phyloP scores from a whole-genome alignment of 2,113 vertebrate species.

The Sigmodon hispidus region DNA sequence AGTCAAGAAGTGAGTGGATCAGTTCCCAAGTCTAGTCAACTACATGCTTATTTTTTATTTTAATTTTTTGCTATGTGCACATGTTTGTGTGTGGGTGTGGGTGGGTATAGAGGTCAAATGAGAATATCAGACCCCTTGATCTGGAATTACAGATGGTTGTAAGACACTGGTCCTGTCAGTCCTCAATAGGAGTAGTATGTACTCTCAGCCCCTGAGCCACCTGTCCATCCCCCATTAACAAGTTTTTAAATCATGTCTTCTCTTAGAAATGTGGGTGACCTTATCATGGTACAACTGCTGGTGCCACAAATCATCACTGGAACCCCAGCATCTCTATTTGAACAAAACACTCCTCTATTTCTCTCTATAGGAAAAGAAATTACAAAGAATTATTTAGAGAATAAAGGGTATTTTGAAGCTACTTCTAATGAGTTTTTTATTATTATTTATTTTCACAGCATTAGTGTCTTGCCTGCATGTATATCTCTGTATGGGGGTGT shows the following conservation, averaged over 20 bases:
- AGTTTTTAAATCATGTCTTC: not conserved
- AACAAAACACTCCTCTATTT: not conserved
- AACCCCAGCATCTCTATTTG: not conserved
- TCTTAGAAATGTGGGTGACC: not conserved
- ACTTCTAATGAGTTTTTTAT: not conserved
- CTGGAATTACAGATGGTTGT: not conserved
- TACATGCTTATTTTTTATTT: not conserved
- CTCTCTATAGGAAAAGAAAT: conserved; percentile 39
- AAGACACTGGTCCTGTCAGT: no score
- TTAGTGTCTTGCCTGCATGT: not conserved
- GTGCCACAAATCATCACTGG: not conserved
- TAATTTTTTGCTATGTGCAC: not conserved
- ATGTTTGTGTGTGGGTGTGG: not conserved
- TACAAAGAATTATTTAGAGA: conserved; percentile 20
- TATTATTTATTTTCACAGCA: not conserved
- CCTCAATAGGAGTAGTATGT: not conserved
- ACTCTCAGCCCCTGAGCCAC: not conserved
- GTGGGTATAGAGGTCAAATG: no score
- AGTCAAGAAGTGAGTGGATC: not conserved
- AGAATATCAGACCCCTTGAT: not conserved
- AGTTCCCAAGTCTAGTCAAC: not conserved
- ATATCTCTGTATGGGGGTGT: not conserved
- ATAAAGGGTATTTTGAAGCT: conserved; percentile 3
- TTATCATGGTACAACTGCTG: not conserved
- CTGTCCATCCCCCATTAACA: not conserved